Evolutionary conservation across 2,797 vertebrate species (phyloP), one percentile per base, ranked within the genome.

Genomic region (Botia kubotai): DNA sequence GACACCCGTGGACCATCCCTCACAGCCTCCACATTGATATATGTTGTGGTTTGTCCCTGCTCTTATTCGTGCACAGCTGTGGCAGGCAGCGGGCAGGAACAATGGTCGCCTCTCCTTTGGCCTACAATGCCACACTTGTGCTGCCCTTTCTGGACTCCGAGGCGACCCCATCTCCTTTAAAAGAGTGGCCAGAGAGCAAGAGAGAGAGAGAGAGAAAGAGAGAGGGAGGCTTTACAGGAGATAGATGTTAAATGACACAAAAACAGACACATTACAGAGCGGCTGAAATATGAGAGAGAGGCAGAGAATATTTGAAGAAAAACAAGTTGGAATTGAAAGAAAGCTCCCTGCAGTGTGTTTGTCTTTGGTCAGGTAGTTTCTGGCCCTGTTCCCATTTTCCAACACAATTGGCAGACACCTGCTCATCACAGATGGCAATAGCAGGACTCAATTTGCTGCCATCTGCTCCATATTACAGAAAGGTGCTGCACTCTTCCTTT

Each of bases 341-440:
- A 55, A 23, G n/a, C 57, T 76, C 39, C 75, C 70, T 67, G 52
- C 50, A 82, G 84, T 86, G 88, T 82, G 78, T 89, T 87, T 87
- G 83, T 89, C 81, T 86, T 80, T 82, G 83, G 82, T 89, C 89
- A 90, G 88, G 88, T 92, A 91, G 87, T 87, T 85, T 87, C 83
- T 85, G 88, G 84, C 89, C 86, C 87, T 87, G 84, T 90, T 90
- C 92, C 82, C 87, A 91, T 91, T 89, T 93, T 92, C 89, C 90
- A 89, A 90, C 89, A 92, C 93, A 91, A 93, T 94, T 94, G 93
- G 93, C 89, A 94, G 92, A 94, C 93, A 95, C 94, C 93, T 95
- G 93, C 90, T 92, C 88, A 86, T 80, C 87, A 89, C 94, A 96
- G 94, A 95, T 95, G 95, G 94, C 62, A 89, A 89, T 91, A 76